A percentile compares a stretch with the other conserved stretches of the same genome.
Conservation (phyloP, 2,888 invertebrate genomes). For the Gastracanthus pulcherrimus region DNA sequence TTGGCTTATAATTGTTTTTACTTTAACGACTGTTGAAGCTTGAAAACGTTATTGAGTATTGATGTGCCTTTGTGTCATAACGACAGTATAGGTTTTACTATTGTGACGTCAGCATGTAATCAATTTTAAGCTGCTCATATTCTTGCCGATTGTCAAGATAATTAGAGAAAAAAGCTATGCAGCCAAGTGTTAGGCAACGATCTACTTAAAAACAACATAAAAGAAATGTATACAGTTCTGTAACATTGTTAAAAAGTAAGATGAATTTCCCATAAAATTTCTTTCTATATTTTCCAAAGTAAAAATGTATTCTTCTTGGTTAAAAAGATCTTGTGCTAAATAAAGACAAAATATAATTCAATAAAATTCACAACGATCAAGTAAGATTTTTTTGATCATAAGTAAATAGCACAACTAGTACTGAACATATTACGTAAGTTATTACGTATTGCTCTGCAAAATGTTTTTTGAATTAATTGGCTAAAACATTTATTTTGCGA, state of each 20-base stretch:
- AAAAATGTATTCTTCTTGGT: too few species aligned
- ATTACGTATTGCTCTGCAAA: too few species aligned
- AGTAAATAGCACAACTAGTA: too few species aligned
- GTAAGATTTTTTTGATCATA: too few species aligned
- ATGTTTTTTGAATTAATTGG: too few species aligned
- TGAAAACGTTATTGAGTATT: not conserved
- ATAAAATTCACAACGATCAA: too few species aligned
- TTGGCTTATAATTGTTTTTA: conserved; percentile 11
- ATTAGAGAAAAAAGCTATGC: conserved; percentile 13
- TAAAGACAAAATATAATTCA: too few species aligned
- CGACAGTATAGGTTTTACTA: not conserved
- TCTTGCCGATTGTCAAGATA: conserved; percentile 2
- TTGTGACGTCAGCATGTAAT: conserved; percentile 27
- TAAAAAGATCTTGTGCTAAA: too few species aligned
- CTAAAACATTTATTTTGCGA: too few species aligned
- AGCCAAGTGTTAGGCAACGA: not conserved
- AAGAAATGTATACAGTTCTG: not conserved
- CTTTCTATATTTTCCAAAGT: not conserved
- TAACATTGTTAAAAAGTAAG: not conserved
- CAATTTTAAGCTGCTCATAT: not conserved
- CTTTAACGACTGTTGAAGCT: conserved; percentile 10
- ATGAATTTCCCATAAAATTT: not conserved
- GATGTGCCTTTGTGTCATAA: conserved; percentile 39
- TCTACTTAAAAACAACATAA: not conserved
- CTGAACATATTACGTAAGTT: too few species aligned